Percentiles rank a stretch among this genome's conserved stretches.
Conservation (phyloP, 2,888 invertebrate species). For the Mimumesa dahlbomi region DNA sequence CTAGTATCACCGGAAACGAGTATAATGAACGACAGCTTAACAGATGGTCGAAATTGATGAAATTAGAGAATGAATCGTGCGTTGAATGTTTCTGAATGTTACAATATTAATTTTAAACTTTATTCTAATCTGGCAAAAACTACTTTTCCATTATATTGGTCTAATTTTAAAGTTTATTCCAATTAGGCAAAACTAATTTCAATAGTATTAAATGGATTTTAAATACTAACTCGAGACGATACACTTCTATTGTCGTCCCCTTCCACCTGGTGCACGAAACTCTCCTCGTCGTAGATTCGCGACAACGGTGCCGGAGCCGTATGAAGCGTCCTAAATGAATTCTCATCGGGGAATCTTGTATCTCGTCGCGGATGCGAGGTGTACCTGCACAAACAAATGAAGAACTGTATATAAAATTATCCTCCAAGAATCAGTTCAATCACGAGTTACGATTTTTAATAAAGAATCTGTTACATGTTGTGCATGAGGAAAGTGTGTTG, state of each 20-base stretch:
- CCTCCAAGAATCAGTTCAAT: no score
- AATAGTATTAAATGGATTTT: background rate
- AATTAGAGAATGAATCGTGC: no score
- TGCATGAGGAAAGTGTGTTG: constrained; percentile 44
- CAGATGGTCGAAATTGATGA: no score
- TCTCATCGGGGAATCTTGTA: constrained; percentile 39
- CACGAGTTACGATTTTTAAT: no score
- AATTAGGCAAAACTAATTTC: background rate
- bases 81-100: no score
- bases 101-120: no score
- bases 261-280: constrained; percentile 11
- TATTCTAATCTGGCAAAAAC: no score
- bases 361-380: constrained; percentile 50
- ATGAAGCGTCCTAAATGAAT: constrained; percentile 31
- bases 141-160: no score
- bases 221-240: constrained; percentile 30
- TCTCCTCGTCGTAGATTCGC: constrained; percentile 24
- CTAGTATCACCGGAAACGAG: no score
- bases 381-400: constrained; percentile 38
- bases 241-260: constrained; percentile 35
- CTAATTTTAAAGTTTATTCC: no score
- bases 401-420: background rate
- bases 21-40: no score
- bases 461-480: constrained; percentile 45
- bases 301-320: constrained; percentile 25